Evolutionary conservation across 2,113 vertebrate species (phyloP).

Genomic region (Tetraodon nigroviridis): DNA sequence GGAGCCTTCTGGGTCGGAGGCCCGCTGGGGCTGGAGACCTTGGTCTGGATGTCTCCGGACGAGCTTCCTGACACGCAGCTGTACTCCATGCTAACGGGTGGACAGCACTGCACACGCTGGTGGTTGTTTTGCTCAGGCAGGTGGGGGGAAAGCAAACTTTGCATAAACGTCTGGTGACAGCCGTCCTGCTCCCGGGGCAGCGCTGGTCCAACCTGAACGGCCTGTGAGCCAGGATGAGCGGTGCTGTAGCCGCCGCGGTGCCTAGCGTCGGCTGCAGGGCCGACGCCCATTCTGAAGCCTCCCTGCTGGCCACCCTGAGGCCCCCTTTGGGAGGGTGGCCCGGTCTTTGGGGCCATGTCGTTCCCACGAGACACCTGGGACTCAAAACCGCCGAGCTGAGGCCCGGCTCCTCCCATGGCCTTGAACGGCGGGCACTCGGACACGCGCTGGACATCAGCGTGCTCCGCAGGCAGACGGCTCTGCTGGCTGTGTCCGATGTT

Average conservation of each 20-base stretch:
- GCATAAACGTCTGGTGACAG: slow-evolving; percentile 96
- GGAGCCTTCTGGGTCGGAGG: slow-evolving; percentile 86
- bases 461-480: slow-evolving; percentile 79
- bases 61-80: slow-evolving; percentile 82
- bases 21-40: slow-evolving; percentile 87
- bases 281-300: slow-evolving; percentile 83
- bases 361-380: slow-evolving; percentile 86
- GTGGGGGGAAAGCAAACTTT: slow-evolving; percentile 88
- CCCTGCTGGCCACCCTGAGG: slow-evolving; percentile 81
- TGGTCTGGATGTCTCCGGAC: slow-evolving; percentile 86
- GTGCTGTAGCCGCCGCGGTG: slow-evolving; percentile 81
- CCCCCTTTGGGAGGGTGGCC: slow-evolving; percentile 76
- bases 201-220: slow-evolving; percentile 78
- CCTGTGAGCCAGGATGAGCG: slow-evolving; percentile 76
- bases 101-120: slow-evolving; percentile 85
- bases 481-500: slow-evolving; percentile 84
- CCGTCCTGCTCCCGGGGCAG: slow-evolving; percentile 84
- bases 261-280: slow-evolving; percentile 79
- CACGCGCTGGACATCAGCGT: slow-evolving; percentile 83
- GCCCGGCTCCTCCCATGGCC: slow-evolving; percentile 62
- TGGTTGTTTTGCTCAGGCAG: slow-evolving; percentile 88
- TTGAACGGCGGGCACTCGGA: slow-evolving; percentile 92
- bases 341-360: slow-evolving; percentile 81
- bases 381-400: slow-evolving; percentile 82
- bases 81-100: slow-evolving; percentile 87